Evolutionary conservation across 2,888 invertebrate genomes (phyloP).

Genomic region (Acrobasis suavella): DNA sequence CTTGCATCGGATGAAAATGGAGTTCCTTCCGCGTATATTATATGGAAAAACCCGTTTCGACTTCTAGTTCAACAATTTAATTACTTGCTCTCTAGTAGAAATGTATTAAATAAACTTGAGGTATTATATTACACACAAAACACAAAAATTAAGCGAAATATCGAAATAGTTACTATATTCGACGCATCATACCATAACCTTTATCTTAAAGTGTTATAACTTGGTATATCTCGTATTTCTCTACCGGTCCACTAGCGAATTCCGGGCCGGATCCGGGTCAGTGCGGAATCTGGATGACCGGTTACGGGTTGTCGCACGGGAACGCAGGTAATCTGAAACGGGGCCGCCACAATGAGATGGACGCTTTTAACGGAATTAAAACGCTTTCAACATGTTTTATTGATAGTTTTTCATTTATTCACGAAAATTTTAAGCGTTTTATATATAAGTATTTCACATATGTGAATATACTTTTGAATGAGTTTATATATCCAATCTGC

Average conservation of each 20-base stretch:
- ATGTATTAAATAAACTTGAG: too few relatives aligned
- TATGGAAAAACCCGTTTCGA: too few relatives aligned
- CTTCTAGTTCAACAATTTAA: too few relatives aligned
- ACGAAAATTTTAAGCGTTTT: background rate
- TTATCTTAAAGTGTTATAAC: background rate
- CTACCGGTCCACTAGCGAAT: background rate
- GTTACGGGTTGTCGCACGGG: constrained; percentile 20
- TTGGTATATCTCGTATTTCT: constrained; percentile 2
- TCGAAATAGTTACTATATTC: background rate
- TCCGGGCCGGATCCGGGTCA: constrained; percentile 15
- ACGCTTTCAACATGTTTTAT: constrained; percentile 63
- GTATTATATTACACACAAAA: too few relatives aligned
- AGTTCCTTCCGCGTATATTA: too few relatives aligned
- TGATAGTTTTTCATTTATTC: constrained; percentile 43
- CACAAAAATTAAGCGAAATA: too few relatives aligned
- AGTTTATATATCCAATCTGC: too few relatives aligned
- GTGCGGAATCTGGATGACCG: constrained; percentile 15
- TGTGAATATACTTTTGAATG: too few relatives aligned
- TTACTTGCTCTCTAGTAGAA: too few relatives aligned
- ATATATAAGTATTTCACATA: too few relatives aligned
- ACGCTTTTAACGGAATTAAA: constrained; percentile 79
- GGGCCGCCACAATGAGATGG: constrained; percentile 68
- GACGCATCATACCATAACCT: background rate
- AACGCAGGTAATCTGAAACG: constrained; percentile 59
- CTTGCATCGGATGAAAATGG: too few relatives aligned